Base-by-base conservation (phyloP, 2,888 invertebrate genomes). In the Scaeva pyrastri region DNA sequence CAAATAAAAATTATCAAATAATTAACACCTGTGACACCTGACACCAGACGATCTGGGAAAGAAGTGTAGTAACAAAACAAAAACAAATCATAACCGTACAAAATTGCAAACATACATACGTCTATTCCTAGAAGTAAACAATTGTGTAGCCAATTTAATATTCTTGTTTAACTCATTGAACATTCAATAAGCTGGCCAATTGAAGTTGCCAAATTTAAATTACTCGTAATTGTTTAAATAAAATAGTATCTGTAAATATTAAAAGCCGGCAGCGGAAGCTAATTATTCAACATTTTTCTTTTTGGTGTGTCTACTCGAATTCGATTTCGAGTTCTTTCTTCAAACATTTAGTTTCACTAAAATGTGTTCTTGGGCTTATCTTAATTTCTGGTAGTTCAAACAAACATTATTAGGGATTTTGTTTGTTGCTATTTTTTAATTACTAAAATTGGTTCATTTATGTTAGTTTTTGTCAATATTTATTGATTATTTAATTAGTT, bases 1-100 rank as follows among this genome's bases (percentile, higher is more conserved):
- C 21, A 62, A 70, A 45, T 70, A 7, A 5, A 62, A 62, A 62
- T 52, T 21, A 55, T 77, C 36, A 45, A 62, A 60, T 48, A 77
- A 70, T 83, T 83, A 83, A 77, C 83, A 83, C 83, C 83, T 77
- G 77, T 62, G 77, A 77, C 77, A 83, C 72, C 72, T 83, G 70
- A 73, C 60, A 77, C 31, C 31, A 31, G 6, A 31, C 31, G 31
- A 77, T 62, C 48, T 43, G 23, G 64, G 31, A 76, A 52, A 31
- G 31, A 31, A 31, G 31, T 31, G 8, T 31, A 62, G 39, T 62
- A 75, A 23, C 16, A 48, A 66, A 26, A 45, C 14, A 36, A 39
- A 16, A 55, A 48, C 8, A 41, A 31, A 62, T 36, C 60, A 56
- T 14, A 48, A 56, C 19, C 43, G 12, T 10, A 41, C 8, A 4